Evolutionary conservation across 53 echinoderm and acorn worm species (phyloP).

Genomic region (Temnopleurus reevesii): DNA sequence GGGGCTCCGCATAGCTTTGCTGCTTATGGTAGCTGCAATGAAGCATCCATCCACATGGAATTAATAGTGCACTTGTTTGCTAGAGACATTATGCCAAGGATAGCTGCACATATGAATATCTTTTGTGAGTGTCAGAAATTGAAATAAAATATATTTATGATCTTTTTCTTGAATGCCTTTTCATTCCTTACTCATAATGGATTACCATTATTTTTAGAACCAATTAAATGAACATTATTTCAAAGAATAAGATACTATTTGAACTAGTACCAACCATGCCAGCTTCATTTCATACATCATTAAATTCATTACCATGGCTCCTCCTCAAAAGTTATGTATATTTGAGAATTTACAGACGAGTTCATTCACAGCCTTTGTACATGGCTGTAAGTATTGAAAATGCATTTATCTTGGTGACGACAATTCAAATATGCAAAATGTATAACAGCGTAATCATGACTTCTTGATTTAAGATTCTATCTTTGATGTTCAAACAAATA

Average conservation of each 20-base stretch:
- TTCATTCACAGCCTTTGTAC: too few relatives aligned
- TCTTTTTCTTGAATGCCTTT: neutral
- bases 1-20: neutral
- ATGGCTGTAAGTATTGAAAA: too few relatives aligned
- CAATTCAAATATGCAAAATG: too few relatives aligned
- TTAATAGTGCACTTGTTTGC: constrained; percentile 25
- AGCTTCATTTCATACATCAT: neutral
- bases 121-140: neutral
- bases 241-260: neutral
- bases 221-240: neutral
- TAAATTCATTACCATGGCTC: constrained; percentile 27
- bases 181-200: neutral
- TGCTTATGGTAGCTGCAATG: constrained; percentile 20
- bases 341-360: too few relatives aligned
- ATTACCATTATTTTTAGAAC: too few relatives aligned
- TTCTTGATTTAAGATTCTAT: too few relatives aligned
- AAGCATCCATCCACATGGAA: neutral
- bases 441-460: too few relatives aligned
- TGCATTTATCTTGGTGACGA: too few relatives aligned
- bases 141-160: neutral
- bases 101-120: neutral
- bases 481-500: too few relatives aligned
- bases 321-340: neutral
- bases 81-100: neutral
- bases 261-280: neutral